Conservation (phyloP, 2,113 vertebrate species). For the Protobothrops mucrosquamatus region DNA sequence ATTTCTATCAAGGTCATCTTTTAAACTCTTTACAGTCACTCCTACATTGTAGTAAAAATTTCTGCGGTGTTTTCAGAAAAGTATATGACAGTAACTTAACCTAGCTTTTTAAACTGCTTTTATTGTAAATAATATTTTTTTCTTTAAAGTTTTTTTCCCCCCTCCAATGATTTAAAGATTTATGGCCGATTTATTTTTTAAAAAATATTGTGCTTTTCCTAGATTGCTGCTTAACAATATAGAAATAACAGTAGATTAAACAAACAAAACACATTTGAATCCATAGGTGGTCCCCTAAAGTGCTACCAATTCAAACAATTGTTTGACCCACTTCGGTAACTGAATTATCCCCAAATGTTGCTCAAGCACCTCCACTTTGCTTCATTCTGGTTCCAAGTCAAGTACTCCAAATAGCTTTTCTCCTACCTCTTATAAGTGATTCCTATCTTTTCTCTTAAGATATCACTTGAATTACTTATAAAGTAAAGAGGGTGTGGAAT, state of each 20-base stretch:
- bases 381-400: background rate
- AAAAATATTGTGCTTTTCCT: background rate
- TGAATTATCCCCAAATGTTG: background rate
- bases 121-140: background rate
- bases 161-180: background rate
- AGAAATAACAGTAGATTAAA: background rate
- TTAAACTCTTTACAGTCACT: background rate
- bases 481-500: slow-evolving; percentile 23
- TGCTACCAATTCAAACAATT: background rate
- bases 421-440: background rate
- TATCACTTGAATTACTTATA: slow-evolving; percentile 17
- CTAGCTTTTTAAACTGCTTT: background rate
- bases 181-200: background rate
- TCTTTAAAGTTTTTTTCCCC: background rate
- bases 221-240: background rate
- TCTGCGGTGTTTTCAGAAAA: background rate
- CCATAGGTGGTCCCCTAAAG: background rate
- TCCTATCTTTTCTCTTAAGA: slow-evolving; percentile 13
- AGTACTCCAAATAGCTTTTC: background rate
- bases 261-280: background rate
- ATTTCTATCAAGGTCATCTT: background rate
- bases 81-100: background rate
- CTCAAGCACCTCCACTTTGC: background rate
- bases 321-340: background rate
- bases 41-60: background rate